Percentiles rank a stretch among this genome's conserved stretches.
Conservation (phyloP, 2,888 invertebrate genomes). For the Heliconius hortense region DNA sequence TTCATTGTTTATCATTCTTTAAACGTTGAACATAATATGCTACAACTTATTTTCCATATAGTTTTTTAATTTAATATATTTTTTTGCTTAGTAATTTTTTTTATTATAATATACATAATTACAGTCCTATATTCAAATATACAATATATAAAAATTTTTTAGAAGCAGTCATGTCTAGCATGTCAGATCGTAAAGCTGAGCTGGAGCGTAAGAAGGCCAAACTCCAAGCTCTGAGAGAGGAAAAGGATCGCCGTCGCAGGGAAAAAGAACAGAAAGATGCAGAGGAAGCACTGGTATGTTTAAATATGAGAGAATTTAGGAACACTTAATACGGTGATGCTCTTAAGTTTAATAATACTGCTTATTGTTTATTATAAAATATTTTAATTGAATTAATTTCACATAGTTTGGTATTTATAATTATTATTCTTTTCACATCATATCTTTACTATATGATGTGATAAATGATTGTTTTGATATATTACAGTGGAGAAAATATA, state of each 20-base stretch:
- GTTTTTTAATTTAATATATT: too few species aligned
- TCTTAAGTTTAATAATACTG: neutral
- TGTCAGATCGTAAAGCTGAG: slow-evolving; percentile 96
- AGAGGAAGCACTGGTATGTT: slow-evolving; percentile 83
- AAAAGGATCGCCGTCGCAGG: slow-evolving; percentile 91
- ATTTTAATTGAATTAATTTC: neutral
- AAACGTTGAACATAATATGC: neutral
- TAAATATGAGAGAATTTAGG: neutral
- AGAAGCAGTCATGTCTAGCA: slow-evolving; percentile 73
- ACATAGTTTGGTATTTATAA: too few species aligned
- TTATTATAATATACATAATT: too few species aligned
- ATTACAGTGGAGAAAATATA: too few species aligned
- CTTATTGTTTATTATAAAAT: neutral
- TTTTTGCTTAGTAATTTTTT: too few species aligned
- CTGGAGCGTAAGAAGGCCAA: slow-evolving; percentile 95
- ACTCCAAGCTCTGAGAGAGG: slow-evolving; percentile 93
- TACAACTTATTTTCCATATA: too few species aligned
- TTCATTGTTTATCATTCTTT: neutral
- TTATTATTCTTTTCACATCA: too few species aligned
- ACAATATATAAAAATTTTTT: slow-evolving; percentile 17
- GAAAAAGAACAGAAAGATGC: slow-evolving; percentile 95
- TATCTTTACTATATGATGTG: too few species aligned
- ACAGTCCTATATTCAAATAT: neutral
- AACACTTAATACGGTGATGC: neutral
- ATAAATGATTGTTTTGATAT: too few species aligned